Evolutionary conservation across 2,797 vertebrate genomes (phyloP).

Genomic region (Sebastes itinus): DNA sequence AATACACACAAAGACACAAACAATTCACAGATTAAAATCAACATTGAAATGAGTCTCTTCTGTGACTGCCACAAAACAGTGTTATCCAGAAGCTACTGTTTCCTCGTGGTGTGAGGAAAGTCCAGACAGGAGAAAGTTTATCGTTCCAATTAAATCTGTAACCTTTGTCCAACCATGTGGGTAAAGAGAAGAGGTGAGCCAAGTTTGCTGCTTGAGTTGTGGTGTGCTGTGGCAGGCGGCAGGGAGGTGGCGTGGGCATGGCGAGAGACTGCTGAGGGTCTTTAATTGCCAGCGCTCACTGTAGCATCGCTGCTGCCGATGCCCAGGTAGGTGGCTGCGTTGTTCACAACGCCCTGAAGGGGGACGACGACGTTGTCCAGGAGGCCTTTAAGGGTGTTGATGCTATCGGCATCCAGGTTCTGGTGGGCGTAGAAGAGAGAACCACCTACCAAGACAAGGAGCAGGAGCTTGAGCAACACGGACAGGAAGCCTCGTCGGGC

Average conservation of each 20-base stretch:
- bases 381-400: constrained; percentile 80
- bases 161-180: constrained; percentile 55
- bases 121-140: constrained; percentile 48
- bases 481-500: constrained; percentile 79
- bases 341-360: constrained; percentile 47
- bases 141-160: constrained; percentile 58
- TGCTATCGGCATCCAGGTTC: constrained; percentile 89
- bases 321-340: constrained; percentile 67
- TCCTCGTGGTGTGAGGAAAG: constrained; percentile 50
- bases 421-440: constrained; percentile 89
- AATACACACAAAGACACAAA: constrained; percentile 76
- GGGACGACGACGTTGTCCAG: constrained; percentile 57
- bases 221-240: constrained; percentile 52
- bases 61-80: constrained; percentile 60
- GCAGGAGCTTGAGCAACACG: constrained; percentile 89
- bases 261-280: constrained; percentile 29
- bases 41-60: constrained; percentile 68
- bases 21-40: constrained; percentile 74
- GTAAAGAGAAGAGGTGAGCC: constrained; percentile 42
- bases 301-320: constrained; percentile 27
- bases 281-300: constrained; percentile 57
- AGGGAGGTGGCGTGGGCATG: constrained; percentile 41
- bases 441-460: constrained; percentile 83
- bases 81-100: constrained; percentile 68
- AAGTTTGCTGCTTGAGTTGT: constrained; percentile 58